Conservation (phyloP, 2,888 invertebrate genomes). For the Linnaemya vulpina region DNA sequence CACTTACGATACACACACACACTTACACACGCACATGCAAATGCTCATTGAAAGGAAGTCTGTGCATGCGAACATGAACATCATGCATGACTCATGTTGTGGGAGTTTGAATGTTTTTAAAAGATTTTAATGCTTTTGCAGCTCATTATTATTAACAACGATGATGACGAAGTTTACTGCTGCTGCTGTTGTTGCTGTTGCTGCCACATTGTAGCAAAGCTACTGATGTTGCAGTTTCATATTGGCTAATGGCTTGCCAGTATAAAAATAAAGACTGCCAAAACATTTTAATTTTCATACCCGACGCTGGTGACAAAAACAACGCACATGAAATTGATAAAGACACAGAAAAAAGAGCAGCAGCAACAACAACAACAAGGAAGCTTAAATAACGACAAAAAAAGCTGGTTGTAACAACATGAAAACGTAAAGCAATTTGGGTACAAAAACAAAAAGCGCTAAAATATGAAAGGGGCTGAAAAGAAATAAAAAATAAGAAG, state of each 20-base stretch:
- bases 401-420: slow-evolving; percentile 47
- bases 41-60: background rate
- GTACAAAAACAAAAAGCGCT: background rate
- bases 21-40: background rate
- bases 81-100: slow-evolving; percentile 17
- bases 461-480: background rate
- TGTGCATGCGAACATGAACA: slow-evolving; percentile 17
- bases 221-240: slow-evolving; percentile 19
- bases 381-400: slow-evolving; percentile 1
- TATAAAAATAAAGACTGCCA: slow-evolving; percentile 46
- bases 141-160: slow-evolving; percentile 27
- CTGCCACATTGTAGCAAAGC: background rate
- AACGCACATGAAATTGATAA: slow-evolving; percentile 8
- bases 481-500: slow-evolving; percentile 16
- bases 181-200: slow-evolving; percentile 22
- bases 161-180: slow-evolving; percentile 33
- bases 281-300: slow-evolving; percentile 41
- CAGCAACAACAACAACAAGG: no score
- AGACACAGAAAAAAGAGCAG: slow-evolving; percentile 31
- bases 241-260: slow-evolving; percentile 51
- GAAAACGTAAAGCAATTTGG: slow-evolving; percentile 53
- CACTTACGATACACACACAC: slow-evolving; percentile 20
- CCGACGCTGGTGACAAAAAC: background rate
- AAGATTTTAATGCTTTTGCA: slow-evolving; percentile 20
- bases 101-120: slow-evolving; percentile 5